Conservation (phyloP, 1,140 invertebrate genomes). For the Penaeus chinensis region DNA sequence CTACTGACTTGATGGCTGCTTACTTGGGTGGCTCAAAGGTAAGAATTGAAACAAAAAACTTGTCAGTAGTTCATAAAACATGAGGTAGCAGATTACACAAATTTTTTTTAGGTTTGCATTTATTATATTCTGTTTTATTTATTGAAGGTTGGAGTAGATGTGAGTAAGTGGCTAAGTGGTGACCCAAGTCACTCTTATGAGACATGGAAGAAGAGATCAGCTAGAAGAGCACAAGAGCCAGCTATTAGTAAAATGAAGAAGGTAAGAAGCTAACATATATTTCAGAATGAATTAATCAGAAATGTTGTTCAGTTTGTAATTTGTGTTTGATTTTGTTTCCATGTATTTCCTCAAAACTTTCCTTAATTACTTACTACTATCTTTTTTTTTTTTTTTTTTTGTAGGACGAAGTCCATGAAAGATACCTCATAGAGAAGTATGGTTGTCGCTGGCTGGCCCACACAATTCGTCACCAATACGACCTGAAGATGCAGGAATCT, state of each 20-base stretch:
- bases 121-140: neutral
- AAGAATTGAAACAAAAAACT: neutral
- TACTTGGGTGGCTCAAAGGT: slow-evolving; percentile 59
- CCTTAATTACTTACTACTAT: neutral
- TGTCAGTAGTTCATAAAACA: no score
- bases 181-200: slow-evolving; percentile 79
- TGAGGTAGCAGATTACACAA: no score
- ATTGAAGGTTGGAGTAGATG: slow-evolving; percentile 54
- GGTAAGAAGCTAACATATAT: slow-evolving; percentile 7
- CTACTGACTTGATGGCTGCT: slow-evolving; percentile 47
- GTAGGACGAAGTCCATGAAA: slow-evolving; percentile 70
- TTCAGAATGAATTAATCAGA: slow-evolving; percentile 54
- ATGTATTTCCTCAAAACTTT: no score
- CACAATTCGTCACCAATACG: slow-evolving; percentile 60
- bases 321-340: no score
- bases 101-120: neutral
- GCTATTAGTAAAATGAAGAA: slow-evolving; percentile 58
- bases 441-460: slow-evolving; percentile 72
- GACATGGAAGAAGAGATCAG: slow-evolving; percentile 75
- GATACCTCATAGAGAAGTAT: slow-evolving; percentile 84
- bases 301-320: no score
- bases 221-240: slow-evolving; percentile 68
- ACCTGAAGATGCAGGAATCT: slow-evolving; percentile 73
- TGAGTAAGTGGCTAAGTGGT: slow-evolving; percentile 77
- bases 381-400: neutral